Evolutionary conservation across 1,140 invertebrate species (phyloP).

Genomic region (Lepidostoma basale): DNA sequence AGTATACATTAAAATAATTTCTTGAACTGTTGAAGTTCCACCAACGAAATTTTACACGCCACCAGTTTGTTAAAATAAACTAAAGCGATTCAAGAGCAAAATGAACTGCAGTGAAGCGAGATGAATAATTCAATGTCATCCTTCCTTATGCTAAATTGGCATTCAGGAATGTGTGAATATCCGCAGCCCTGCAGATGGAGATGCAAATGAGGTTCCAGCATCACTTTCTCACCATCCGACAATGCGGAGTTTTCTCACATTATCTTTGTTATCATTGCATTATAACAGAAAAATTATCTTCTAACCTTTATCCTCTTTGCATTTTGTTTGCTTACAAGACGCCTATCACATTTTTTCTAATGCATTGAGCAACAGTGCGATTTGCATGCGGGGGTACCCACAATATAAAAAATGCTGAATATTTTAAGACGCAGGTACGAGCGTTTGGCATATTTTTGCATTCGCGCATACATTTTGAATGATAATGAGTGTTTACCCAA

Average conservation of each 20-base stretch:
- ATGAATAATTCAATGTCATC: slow-evolving; percentile 39
- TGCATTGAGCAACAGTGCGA: too few species aligned
- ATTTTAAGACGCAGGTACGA: slow-evolving; percentile 16
- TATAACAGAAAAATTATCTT: slow-evolving; percentile 45
- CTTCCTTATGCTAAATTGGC: slow-evolving; percentile 14
- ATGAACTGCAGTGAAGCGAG: slow-evolving; percentile 17
- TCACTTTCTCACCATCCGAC: slow-evolving; percentile 40
- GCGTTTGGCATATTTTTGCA: slow-evolving; percentile 8
- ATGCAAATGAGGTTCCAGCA: slow-evolving; percentile 24
- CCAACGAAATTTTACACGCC: slow-evolving; percentile 2
- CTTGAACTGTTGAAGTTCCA: too few species aligned
- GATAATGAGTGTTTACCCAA: slow-evolving; percentile 41
- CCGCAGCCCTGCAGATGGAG: slow-evolving; percentile 8
- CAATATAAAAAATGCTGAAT: slow-evolving; percentile 13
- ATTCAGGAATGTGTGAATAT: slow-evolving; percentile 35
- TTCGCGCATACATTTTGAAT: slow-evolving; percentile 39
- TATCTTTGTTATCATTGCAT: slow-evolving; percentile 46
- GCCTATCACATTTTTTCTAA: slow-evolving; percentile 22
- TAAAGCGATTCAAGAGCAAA: neutral
- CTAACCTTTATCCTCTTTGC: slow-evolving; percentile 39
- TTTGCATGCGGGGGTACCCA: slow-evolving; percentile 15
- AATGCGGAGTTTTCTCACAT: slow-evolving; percentile 44
- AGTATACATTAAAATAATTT: too few species aligned
- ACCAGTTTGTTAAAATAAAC: neutral
- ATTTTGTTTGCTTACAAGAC: slow-evolving; percentile 42